A percentile compares a stretch with the other conserved stretches of the same genome.
These are phyloP conservation scores for Drosophila aff. DNA, from an alignment of 1,140 invertebrate species.

Conservation along the genomic window DNA sequence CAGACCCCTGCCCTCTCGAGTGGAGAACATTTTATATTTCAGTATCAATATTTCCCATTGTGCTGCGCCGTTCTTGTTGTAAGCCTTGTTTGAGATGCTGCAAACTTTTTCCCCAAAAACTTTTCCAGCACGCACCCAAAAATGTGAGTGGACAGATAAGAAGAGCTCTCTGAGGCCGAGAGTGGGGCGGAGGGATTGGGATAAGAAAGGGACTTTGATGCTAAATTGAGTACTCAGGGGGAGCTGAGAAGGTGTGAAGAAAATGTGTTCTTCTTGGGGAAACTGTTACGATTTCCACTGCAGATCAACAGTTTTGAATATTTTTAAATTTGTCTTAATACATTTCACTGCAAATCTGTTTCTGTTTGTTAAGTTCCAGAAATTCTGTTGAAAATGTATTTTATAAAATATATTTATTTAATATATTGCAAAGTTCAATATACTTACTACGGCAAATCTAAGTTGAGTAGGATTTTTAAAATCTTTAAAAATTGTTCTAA, in stretches of 20 bases:
- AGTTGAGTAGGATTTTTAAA: too few species aligned
- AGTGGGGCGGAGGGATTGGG: constrained; percentile 16
- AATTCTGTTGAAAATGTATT: too few species aligned
- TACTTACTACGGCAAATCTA: too few species aligned
- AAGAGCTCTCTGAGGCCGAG: constrained; percentile 35
- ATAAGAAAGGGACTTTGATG: constrained; percentile 38
- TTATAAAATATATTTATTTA: too few species aligned
- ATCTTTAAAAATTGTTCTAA: too few species aligned
- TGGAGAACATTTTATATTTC: constrained; percentile 64
- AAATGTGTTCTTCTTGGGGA: not conserved
- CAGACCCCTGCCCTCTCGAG: constrained; percentile 16
- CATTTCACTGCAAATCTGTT: not conserved
- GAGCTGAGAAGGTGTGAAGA: constrained; percentile 20
- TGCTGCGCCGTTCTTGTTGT: constrained; percentile 45
- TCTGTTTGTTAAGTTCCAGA: too few species aligned
- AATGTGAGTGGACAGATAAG: constrained; percentile 38
- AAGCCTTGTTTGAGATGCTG: constrained; percentile 44
- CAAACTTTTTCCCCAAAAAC: constrained; percentile 63
- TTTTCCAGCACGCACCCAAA: constrained; percentile 58
- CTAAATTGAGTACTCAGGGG: constrained; percentile 25
- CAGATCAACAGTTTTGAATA: not conserved
- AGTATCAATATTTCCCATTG: constrained; percentile 79
- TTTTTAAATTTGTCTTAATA: not conserved
- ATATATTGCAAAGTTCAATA: too few species aligned
- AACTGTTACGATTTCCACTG: constrained; percentile 16